Conservation (phyloP, 2,113 vertebrate species). For the Istiophorus platypterus region DNA sequence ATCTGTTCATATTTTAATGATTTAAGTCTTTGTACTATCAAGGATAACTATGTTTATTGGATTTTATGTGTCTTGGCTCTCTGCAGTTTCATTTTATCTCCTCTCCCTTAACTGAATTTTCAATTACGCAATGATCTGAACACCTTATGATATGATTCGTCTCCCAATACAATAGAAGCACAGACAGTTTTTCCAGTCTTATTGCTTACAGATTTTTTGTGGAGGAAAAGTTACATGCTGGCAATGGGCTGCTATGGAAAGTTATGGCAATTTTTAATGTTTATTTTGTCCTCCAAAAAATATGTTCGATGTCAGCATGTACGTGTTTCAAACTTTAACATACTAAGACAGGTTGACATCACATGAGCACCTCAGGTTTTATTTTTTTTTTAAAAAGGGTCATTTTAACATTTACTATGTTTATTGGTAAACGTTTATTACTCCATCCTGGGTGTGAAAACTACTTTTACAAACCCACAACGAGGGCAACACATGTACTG, state of each 20-base stretch:
- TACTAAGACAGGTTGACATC: background rate
- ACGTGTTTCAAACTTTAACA: background rate
- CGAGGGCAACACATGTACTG: constrained; percentile 47
- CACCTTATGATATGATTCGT: constrained; percentile 14
- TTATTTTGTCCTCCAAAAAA: constrained; percentile 1
- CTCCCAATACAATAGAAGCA: constrained; percentile 11
- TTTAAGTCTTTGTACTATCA: constrained; percentile 15
- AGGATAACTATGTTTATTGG: constrained; percentile 30
- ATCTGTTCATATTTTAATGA: constrained; percentile 43
- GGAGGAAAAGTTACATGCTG: constrained; percentile 8
- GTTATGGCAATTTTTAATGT: background rate
- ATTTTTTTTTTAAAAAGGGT: background rate
- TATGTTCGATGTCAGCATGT: background rate
- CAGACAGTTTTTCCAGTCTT: background rate
- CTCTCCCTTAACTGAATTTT: constrained; percentile 50
- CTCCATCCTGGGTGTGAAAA: constrained; percentile 18
- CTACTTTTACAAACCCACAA: constrained; percentile 23
- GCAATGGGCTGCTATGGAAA: background rate
- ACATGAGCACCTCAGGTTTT: background rate
- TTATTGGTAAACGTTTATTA: constrained; percentile 15
- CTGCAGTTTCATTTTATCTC: constrained; percentile 49
- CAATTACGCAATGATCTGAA: constrained; percentile 36
- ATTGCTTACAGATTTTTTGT: constrained; percentile 15
- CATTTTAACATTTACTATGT: background rate
- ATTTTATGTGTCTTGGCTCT: constrained; percentile 33